Conservation (phyloP, 1,140 invertebrate species). For the Ceratina japonica region DNA sequence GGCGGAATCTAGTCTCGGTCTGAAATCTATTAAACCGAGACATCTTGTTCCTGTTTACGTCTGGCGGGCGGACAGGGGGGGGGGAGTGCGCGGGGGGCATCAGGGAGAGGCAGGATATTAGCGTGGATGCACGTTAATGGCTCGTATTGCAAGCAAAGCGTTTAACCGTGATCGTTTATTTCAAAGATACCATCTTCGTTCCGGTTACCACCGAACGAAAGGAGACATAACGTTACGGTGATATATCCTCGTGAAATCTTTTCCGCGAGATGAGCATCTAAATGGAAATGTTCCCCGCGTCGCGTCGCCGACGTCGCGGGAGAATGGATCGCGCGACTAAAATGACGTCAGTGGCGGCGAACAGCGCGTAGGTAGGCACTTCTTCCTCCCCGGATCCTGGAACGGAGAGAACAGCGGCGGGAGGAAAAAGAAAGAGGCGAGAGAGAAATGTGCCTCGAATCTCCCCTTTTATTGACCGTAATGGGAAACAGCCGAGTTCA, state of each 20-base stretch:
- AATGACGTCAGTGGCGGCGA: no score
- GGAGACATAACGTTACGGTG: slow-evolving; percentile 41
- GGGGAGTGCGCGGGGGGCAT: neutral
- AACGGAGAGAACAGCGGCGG: neutral
- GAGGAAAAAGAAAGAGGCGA: neutral
- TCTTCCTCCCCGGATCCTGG: no score
- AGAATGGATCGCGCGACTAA: slow-evolving; percentile 29
- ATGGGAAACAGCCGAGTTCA: slow-evolving; percentile 38
- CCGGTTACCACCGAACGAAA: slow-evolving; percentile 24
- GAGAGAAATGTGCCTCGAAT: slow-evolving; percentile 20
- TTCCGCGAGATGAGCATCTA: slow-evolving; percentile 50
- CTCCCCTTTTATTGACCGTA: slow-evolving; percentile 48
- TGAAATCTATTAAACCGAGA: slow-evolving; percentile 19
- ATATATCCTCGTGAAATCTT: slow-evolving; percentile 45
- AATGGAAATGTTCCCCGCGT: slow-evolving; percentile 33
- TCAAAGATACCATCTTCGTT: slow-evolving; percentile 36
- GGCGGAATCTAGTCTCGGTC: neutral
- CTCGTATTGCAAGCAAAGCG: slow-evolving; percentile 36
- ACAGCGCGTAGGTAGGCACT: no score
- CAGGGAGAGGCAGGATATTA: slow-evolving; percentile 34
- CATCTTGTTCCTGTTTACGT: slow-evolving; percentile 4
- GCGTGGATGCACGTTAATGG: slow-evolving; percentile 42
- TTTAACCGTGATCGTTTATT: slow-evolving; percentile 43
- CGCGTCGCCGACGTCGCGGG: slow-evolving; percentile 9
- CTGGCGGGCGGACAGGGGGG: no score